These are phyloP conservation scores for Margarornis squamiger DNA, from an alignment of 2,797 vertebrate genomes.

Conservation along the genomic window DNA sequence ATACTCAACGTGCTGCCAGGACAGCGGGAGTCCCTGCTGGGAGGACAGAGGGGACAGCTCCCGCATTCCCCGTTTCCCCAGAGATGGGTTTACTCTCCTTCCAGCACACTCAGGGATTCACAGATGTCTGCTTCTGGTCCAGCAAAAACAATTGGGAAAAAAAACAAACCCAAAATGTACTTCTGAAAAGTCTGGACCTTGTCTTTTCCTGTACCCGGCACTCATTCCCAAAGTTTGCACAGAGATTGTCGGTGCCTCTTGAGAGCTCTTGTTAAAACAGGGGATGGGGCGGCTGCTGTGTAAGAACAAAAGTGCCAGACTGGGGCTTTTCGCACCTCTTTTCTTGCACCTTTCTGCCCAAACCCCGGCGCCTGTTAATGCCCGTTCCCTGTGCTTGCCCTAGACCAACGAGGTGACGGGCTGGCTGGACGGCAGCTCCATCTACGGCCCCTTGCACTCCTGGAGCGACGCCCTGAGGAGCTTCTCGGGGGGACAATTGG, in stretches of 20 bases:
- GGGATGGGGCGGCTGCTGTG: background rate
- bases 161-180: background rate
- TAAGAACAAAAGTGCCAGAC: background rate
- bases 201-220: background rate
- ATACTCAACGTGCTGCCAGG: background rate
- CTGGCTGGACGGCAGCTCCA: constrained; percentile 97
- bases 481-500: constrained; percentile 84
- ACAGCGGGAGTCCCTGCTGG: background rate
- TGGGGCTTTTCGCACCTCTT: background rate
- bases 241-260: background rate
- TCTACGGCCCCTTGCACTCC: constrained; percentile 89
- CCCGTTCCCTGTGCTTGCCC: background rate
- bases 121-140: background rate
- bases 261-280: background rate
- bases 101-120: accelerated
- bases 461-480: constrained; percentile 90
- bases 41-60: background rate
- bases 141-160: background rate
- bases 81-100: background rate
- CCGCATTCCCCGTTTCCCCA: background rate
- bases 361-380: background rate
- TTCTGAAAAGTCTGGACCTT: background rate
- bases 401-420: constrained; percentile 89
- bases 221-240: background rate
- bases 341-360: background rate